phyloP scores from a whole-genome alignment of 2,888 invertebrate genomes.

The Hyposoter didymator region DNA sequence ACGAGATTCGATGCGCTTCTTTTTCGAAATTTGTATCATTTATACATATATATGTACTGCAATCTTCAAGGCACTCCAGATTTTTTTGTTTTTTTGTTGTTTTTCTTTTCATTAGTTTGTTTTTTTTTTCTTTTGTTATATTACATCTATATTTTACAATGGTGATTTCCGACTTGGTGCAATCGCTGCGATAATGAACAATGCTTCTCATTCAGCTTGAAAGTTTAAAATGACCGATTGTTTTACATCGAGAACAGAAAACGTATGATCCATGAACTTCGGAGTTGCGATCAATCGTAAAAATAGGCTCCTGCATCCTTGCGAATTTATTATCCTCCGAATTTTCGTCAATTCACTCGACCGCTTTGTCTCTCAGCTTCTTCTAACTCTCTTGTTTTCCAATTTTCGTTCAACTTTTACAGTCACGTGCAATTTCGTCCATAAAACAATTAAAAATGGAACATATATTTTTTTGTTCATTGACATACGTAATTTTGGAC shows the following conservation, averaged over 20 bases:
- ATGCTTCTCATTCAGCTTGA: slow-evolving; percentile 13
- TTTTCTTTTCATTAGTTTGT: slow-evolving; percentile 37
- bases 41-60: slow-evolving; percentile 79
- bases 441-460: not conserved
- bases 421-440: not conserved
- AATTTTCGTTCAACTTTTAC: not conserved
- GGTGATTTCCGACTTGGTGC: slow-evolving; percentile 67
- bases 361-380: not conserved
- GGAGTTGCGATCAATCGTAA: not conserved
- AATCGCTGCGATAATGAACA: slow-evolving; percentile 47
- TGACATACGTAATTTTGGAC: not conserved
- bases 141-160: slow-evolving; percentile 72
- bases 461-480: not conserved
- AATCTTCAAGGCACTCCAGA: slow-evolving; percentile 84
- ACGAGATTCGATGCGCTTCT: slow-evolving; percentile 65
- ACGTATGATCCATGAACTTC: not conserved
- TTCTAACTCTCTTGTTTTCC: not conserved
- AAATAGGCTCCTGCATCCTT: not conserved
- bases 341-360: not conserved
- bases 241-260: slow-evolving; percentile 36
- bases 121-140: slow-evolving; percentile 48
- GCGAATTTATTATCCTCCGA: slow-evolving; percentile 11
- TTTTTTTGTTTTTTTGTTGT: slow-evolving; percentile 72
- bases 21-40: slow-evolving; percentile 71
- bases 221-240: slow-evolving; percentile 24